Base-by-base conservation (phyloP, 2,888 invertebrate species). In the Alloplasta piceator region DNA sequence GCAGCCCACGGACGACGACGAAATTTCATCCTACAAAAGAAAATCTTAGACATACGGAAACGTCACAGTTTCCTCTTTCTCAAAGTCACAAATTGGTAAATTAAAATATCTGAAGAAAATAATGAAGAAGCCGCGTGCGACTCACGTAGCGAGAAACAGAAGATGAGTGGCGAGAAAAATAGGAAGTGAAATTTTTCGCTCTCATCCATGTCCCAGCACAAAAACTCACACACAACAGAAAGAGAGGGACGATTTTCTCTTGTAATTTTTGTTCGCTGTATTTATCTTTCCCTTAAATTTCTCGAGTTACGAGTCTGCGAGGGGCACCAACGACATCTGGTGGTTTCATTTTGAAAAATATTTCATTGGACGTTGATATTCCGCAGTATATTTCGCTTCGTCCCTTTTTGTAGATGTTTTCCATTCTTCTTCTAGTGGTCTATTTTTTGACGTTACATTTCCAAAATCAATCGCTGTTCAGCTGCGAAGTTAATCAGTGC, bases 261-360 rank as follows among this genome's bases (percentile, higher is more conserved):
- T 67, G 52, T 70, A 81, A 77, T 80, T 80, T 77, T 83, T 82
- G 77, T 78, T 78, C 52, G 73, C 78, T 81, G 81, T 78, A 81
- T 83, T 83, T 83, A 78, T 80, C 74, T 71, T 82, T 82, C 82
- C 82, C 82, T 79, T 82, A 79, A 83, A 79, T 82, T 73, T 79
- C 79, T 82, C 80, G 79, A 46, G 82, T 83, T 83, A 82, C 83
- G 80, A 82, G 84, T 83, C 83, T 26, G 14, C 58, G 58, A 67
- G 72, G 70, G 58, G 63, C 73, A 68, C 84, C 85, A 86, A 85
- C 85, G 83, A 84, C 87, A 87, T 88, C 88, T 88, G 88, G 87
- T 74, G 84, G 86, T 84, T 89, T 82, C 78, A 78, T 26, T 10
- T 58, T 64, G 82, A 86, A 88, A 89, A 89, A 89, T 89, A 89